Conservation (phyloP, 2,888 invertebrate genomes). For the Watsonalla cultraria region DNA sequence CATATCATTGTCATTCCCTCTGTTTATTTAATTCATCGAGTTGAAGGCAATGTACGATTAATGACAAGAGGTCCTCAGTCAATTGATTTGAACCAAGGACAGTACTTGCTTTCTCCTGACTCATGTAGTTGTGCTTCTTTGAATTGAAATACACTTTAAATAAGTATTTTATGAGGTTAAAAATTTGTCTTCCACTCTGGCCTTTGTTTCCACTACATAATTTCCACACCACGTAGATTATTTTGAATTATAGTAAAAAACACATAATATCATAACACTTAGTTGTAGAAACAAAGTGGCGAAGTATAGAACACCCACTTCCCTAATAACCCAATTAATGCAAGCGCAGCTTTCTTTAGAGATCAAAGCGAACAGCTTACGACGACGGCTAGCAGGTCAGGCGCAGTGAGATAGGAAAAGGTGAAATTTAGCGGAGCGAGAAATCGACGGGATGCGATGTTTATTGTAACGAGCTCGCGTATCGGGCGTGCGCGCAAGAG, state of each 20-base stretch:
- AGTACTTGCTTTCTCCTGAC: too few species aligned
- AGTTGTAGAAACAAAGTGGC: background rate
- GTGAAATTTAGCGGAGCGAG: conserved; percentile 76
- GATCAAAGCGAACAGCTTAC: conserved; percentile 14
- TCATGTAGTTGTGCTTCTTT: too few species aligned
- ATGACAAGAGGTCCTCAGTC: background rate
- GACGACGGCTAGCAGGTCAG: conserved; percentile 49
- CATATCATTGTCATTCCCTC: too few species aligned
- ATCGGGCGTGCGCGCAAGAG: conserved; percentile 70
- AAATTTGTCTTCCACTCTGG: too few species aligned
- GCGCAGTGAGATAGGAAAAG: conserved; percentile 65
- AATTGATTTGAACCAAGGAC: too few species aligned
- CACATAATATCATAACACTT: background rate
- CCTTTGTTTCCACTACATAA: too few species aligned
- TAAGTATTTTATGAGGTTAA: too few species aligned
- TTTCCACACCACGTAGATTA: too few species aligned
- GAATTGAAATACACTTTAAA: too few species aligned
- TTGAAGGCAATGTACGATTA: background rate
- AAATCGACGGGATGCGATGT: conserved; percentile 77
- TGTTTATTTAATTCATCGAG: too few species aligned
- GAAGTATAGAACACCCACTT: conserved; percentile 8
- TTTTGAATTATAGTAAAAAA: background rate
- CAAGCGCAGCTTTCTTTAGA: conserved; percentile 51
- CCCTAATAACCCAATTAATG: conserved; percentile 12
- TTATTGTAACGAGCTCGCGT: conserved; percentile 73